These are phyloP conservation scores for Perca schrenkii DNA, from an alignment of 2,113 vertebrate species.

Conservation along the genomic window DNA sequence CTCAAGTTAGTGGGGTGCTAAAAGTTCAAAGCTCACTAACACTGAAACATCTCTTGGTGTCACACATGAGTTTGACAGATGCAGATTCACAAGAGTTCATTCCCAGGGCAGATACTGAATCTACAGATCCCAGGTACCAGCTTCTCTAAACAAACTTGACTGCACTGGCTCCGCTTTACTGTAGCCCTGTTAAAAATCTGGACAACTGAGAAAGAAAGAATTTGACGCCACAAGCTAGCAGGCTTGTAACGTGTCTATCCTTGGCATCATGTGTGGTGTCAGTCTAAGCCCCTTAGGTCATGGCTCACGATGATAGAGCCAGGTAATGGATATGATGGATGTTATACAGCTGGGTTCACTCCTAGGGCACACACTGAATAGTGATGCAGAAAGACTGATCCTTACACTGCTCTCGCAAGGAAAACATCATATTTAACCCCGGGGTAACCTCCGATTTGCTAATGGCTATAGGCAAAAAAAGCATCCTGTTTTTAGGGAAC, in stretches of 20 bases:
- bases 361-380: slow-evolving; percentile 47
- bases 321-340: slow-evolving; percentile 69
- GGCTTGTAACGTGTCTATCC: slow-evolving; percentile 42
- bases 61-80: slow-evolving; percentile 20
- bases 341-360: slow-evolving; percentile 54
- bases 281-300: slow-evolving; percentile 41
- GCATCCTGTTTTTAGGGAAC: neutral
- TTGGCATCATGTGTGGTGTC: slow-evolving; percentile 42
- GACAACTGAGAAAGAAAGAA: slow-evolving; percentile 18
- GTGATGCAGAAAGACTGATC: slow-evolving; percentile 36
- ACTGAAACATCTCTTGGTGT: slow-evolving; percentile 1
- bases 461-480: neutral
- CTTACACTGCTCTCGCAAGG: slow-evolving; percentile 18
- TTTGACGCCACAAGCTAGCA: neutral
- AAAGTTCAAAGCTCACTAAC: slow-evolving; percentile 22
- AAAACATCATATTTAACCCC: slow-evolving; percentile 36
- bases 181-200: slow-evolving; percentile 5
- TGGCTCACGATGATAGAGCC: slow-evolving; percentile 49
- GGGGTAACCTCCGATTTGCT: neutral
- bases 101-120: slow-evolving; percentile 25
- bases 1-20: neutral
- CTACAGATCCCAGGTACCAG: slow-evolving; percentile 17
- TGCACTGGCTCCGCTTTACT: neutral
- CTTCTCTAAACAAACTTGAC: neutral
- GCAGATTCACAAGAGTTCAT: slow-evolving; percentile 27